Percentiles rank a stretch among this genome's conserved stretches.
phyloP scores from a whole-genome alignment of 1,140 invertebrate genomes.

The Halyomorpha halys region DNA sequence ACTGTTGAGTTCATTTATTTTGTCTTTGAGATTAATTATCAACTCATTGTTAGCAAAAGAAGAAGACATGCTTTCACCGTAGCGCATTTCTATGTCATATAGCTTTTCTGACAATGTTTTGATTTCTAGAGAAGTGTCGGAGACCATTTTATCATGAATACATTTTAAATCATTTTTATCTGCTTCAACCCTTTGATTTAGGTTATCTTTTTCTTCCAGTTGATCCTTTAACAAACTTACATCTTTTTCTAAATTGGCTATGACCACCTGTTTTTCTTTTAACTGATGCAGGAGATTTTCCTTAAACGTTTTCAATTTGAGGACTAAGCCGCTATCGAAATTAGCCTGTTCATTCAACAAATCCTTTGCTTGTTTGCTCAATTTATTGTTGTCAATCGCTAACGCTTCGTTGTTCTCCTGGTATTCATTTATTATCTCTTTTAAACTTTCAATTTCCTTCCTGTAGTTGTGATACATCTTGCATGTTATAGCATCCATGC shows the following conservation, averaged over 20 bases:
- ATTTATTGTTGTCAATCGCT: background rate
- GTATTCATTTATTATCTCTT: background rate
- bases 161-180: background rate
- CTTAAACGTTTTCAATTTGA: background rate
- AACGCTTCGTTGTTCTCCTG: background rate
- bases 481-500: too few species aligned
- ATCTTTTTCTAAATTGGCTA: background rate
- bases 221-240: background rate
- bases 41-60: background rate
- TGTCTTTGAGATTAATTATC: too few species aligned
- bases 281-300: background rate
- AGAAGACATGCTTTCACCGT: background rate
- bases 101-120: background rate
- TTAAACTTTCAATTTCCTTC: background rate
- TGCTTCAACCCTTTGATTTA: background rate
- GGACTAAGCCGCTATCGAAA: background rate
- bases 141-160: background rate
- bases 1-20: too few species aligned
- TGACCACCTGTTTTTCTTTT: background rate
- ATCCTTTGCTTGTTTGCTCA: conserved; percentile 2
- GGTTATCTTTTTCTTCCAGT: background rate
- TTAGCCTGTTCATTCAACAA: background rate
- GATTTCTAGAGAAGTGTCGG: background rate
- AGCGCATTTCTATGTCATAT: background rate
- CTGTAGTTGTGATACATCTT: too few species aligned